Conservation (phyloP, 2,113 vertebrate species). For the Manacus vitellinus region DNA sequence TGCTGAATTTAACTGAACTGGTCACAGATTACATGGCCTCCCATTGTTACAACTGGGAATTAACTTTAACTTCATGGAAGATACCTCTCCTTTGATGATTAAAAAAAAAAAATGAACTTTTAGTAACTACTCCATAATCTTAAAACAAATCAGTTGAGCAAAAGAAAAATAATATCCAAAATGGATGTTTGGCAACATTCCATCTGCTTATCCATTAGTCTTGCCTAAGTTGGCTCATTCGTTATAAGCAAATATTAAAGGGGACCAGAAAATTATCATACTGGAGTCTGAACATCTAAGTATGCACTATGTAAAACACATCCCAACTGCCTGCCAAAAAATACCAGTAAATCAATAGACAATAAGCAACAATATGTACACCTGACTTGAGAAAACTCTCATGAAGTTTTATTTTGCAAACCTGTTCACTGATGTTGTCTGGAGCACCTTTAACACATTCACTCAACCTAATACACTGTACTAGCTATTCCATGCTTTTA, state of each 20-base stretch:
- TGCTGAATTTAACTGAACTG: neutral
- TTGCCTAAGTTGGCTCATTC: neutral
- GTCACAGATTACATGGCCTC: neutral
- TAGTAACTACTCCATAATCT: neutral
- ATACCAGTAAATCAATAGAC: neutral
- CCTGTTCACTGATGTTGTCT: neutral
- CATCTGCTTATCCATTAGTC: neutral
- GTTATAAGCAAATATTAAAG: neutral
- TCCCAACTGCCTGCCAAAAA: neutral
- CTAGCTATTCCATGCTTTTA: neutral
- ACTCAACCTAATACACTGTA: neutral
- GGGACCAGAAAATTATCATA: neutral
- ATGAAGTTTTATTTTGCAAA: neutral
- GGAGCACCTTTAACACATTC: neutral
- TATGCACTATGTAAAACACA: neutral
- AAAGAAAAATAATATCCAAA: neutral
- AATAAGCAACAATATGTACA: neutral
- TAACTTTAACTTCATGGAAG: neutral
- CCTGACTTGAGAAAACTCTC: neutral
- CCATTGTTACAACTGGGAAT: neutral
- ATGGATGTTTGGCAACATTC: neutral
- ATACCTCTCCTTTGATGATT: neutral
- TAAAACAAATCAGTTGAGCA: neutral
- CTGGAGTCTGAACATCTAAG: fast-evolving
- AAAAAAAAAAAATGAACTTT: neutral